Percentiles rank a stretch among this genome's conserved stretches.
Evolutionary conservation across 2,888 invertebrate species (phyloP).

Genomic region (Notocelia uddmanniana): DNA sequence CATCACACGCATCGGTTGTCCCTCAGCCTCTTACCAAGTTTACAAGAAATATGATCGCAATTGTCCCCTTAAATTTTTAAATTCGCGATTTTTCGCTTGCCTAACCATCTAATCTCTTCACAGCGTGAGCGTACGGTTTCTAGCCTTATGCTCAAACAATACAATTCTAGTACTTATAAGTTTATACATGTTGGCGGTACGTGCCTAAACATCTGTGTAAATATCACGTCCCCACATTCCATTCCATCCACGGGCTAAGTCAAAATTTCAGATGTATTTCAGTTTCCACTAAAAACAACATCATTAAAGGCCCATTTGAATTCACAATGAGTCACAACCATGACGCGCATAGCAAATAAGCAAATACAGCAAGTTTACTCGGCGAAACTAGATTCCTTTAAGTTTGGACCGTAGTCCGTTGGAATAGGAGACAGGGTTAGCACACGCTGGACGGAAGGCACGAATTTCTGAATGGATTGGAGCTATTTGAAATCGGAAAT

Average conservation of each 20-base stretch:
- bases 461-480: slow-evolving; percentile 56
- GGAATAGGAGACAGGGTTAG: slow-evolving; percentile 47
- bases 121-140: not conserved
- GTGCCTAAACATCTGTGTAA: too few species aligned
- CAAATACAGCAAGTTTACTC: slow-evolving; percentile 50
- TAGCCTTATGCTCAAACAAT: too few species aligned
- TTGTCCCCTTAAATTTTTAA: slow-evolving; percentile 18
- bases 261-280: slow-evolving; percentile 48
- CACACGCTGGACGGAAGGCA: slow-evolving; percentile 50
- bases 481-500: slow-evolving; percentile 64
- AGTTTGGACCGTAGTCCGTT: slow-evolving; percentile 49
- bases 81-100: slow-evolving; percentile 10
- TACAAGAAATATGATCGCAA: slow-evolving; percentile 3
- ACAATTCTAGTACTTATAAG: too few species aligned
- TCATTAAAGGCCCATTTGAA: slow-evolving; percentile 67
- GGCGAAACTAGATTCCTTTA: slow-evolving; percentile 37
- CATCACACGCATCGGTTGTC: not conserved
- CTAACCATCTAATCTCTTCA: slow-evolving; percentile 18
- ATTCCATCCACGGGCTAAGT: slow-evolving; percentile 9
- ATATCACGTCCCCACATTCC: slow-evolving; percentile 21
- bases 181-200: too few species aligned
- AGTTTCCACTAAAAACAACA: slow-evolving; percentile 58
- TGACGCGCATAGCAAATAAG: slow-evolving; percentile 63
- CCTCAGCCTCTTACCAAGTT: not conserved
- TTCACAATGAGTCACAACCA: slow-evolving; percentile 58